Evolutionary conservation across 2,888 invertebrate species (phyloP), one percentile per base, ranked within the genome.

Genomic region (Oscheius myriophilus): DNA sequence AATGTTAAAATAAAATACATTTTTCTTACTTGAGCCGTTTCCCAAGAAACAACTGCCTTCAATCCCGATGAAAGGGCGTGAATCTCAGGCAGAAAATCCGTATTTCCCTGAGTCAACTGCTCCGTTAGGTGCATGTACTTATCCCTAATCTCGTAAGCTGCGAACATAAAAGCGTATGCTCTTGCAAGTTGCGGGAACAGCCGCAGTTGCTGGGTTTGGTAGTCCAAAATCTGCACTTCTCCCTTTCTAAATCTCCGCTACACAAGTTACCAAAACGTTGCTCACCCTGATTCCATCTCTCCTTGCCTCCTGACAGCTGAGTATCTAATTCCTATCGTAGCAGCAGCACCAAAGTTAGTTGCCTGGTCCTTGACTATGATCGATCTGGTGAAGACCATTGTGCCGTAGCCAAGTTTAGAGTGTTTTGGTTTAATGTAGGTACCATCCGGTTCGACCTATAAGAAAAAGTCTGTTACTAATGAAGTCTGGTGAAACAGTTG

Each of bases 361-460:
- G 92, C 91, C 79, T 92, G 91, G 87, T 94, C 94, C 51, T 78
- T 78, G 7, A 94, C 91, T 26, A 96, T 89, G 54, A 92, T 91
- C 1, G 94, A 93, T 57, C 96, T 90, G 0, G 96, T 94, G 87
- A 95, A 93, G 90, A 96, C 92, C 95, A 95, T 95, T 0, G 93
- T 93, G 7, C 94, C 94, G 87, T 94, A 95, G 0, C 93, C 92
- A 9, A 94, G 89, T 86, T 94, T 93, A 25, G 92, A 92, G 82
- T 92, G 92, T 1, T 92, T 91, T 0, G 94, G 91, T 84, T 92
- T 91, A 1, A 93, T 91, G 87, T 93, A 95, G 6, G 93, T 93
- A 18, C 95, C 95, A 88, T 94, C 93, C 89, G 92, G 87, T 4
- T 57, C 88, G 16, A 82, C 71, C 79, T 79, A 46, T 23, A 59